Evolutionary conservation across 1,140 invertebrate species (phyloP), one percentile per base, ranked within the genome.

Genomic region (Philotrypesis tridentata): DNA sequence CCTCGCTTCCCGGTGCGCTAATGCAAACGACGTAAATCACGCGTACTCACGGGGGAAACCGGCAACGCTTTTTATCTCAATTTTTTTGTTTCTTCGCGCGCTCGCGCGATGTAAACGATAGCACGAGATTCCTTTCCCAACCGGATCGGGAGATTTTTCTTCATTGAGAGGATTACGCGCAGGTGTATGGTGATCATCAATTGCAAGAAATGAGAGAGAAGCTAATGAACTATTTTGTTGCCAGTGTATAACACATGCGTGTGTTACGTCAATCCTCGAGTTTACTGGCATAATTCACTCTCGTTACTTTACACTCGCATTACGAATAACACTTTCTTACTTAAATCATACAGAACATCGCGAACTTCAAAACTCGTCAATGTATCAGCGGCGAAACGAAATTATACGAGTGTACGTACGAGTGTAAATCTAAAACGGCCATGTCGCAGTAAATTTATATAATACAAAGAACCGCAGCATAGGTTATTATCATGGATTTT

Each of bases 21-120:
- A 11, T 25, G 63, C 73, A 81, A 55, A 71, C 70, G 29, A 31
- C 61, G 33, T 77, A 77, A 77, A 67, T 77, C 61, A 77, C 61
- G 61, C 31, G 12, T 40, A 48, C 25, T 60, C 74, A 76, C 14
- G 29, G 14, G 33, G 7, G 23, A 27, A 27, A 1, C 84, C 86
- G 85, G 86, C 21, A n/a, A 17, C 17, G 2, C 21, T 55, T 55
- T 55, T 55, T 55, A 60, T 60, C 55, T 61, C 25, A 43, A 1
- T 40, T 74, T 73, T 74, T 74, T 74, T 11, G 25, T 73, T 60
- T 80, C 79, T 48, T 23, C 63, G 76, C 70, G 60, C 68, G 14
- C 21, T 40, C 33, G 70, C 70, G 40, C 25, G 43, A 55, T 55
- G 31, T 37, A 55, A 55, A 55, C 48, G 48, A 55, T 55, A 55